Base-by-base conservation (phyloP, 2,797 vertebrate genomes). In the Pangasius krempfi region DNA sequence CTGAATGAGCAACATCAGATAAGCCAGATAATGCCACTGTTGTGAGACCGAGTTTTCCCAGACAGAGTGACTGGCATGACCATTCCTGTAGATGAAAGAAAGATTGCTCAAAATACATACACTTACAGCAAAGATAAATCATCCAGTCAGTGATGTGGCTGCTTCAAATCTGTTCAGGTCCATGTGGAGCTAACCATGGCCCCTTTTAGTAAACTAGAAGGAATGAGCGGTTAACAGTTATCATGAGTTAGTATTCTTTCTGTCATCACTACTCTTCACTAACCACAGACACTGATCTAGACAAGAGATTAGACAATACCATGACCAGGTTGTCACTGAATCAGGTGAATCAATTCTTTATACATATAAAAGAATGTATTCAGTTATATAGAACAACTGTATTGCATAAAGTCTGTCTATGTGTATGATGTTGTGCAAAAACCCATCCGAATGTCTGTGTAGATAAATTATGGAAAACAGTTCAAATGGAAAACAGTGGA, bases 51-150 rank as follows among this genome's bases (percentile, higher is more conserved):
- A 25, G 58, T 22, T 22, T 22, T 12, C 20, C 5, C 58, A 60
- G 58, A 60, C 20, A 60, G 58, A 60, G 58, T 60, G 58, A 60
- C 18, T 22, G 20, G 58, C 20, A 60, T 20, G 20, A 60, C 58
- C 58, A 60, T 22, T 60, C 18, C 5, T 60, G 58, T 20, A 44
- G 54, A 54, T 54, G 13, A 54, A 13, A 13, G 13, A 54, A 13
- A 54, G 52, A 10, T 54, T 54, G 52, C 52, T 54, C 52, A 56
- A 47, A 50, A 66, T 4, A 37, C 58, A 87, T 75, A 80, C 75
- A 33, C 27, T 37, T 54, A 37, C 44, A 64, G 73, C 27, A 0
- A 30, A 88, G 68, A 78, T n/a, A 89, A 89, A 88, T 88, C 86
- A 75, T 62, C 60, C 54, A 89, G 73, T 18, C 30, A 3, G 40